Conservation (phyloP, 1,140 invertebrate species). For the Aphelinus atriplicis region DNA sequence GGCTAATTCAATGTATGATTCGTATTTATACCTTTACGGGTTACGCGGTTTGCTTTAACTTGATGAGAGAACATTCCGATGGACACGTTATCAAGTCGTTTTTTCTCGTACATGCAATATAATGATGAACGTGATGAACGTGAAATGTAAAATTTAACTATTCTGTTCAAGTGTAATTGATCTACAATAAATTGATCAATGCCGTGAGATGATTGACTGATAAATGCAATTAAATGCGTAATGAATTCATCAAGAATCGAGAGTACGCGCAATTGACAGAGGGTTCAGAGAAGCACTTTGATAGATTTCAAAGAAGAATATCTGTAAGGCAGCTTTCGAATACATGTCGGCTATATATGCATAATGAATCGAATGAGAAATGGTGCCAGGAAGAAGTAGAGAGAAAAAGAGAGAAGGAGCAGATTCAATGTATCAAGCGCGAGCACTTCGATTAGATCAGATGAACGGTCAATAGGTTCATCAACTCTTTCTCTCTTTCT, state of each 20-base stretch:
- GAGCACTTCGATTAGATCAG: constrained; percentile 26
- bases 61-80: too few relatives aligned
- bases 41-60: too few relatives aligned
- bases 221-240: too few relatives aligned
- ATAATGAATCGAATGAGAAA: constrained; percentile 26
- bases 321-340: not conserved
- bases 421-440: not conserved
- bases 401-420: constrained; percentile 1
- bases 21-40: too few relatives aligned
- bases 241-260: not conserved
- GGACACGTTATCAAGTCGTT: too few relatives aligned
- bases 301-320: constrained; percentile 4
- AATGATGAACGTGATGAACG: too few relatives aligned
- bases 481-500: constrained; percentile 13
- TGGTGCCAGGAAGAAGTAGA: not conserved
- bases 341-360: not conserved
- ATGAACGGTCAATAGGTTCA: constrained; percentile 24
- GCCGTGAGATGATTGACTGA: too few relatives aligned
- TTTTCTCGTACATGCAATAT: too few relatives aligned
- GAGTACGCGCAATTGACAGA: not conserved
- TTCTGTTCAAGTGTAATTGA: too few relatives aligned
- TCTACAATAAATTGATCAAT: too few relatives aligned
- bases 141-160: too few relatives aligned
- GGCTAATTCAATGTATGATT: too few relatives aligned
- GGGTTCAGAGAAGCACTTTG: constrained; percentile 9